These are phyloP conservation scores for Petromus typicus DNA, from an alignment of 2,113 vertebrate genomes.

Conservation along the genomic window DNA sequence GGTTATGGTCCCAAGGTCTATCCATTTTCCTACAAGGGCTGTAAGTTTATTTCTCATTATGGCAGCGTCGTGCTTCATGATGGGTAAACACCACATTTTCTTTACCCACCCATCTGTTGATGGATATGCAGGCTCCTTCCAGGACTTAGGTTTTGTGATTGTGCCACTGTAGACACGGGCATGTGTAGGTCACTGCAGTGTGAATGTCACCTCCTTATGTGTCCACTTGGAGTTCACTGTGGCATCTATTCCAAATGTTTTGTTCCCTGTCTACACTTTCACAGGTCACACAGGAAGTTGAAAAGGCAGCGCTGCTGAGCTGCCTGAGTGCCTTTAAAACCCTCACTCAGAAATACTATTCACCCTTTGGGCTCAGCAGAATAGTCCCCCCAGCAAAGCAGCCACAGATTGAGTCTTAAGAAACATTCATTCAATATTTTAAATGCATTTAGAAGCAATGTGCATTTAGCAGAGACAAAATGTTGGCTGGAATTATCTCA, in stretches of 20 bases:
- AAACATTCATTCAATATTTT: background rate
- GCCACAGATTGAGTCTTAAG: background rate
- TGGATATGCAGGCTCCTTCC: background rate
- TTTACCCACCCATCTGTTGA: background rate
- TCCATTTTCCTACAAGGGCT: background rate
- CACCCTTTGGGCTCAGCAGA: background rate
- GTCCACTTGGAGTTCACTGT: background rate
- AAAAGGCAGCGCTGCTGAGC: background rate
- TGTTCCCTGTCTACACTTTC: background rate
- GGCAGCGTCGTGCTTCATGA: background rate
- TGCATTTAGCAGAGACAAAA: background rate
- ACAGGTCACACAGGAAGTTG: background rate
- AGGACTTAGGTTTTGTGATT: background rate
- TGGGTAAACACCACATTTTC: background rate
- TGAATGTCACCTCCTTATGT: background rate
- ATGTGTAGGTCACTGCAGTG: background rate
- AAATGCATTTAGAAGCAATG: background rate
- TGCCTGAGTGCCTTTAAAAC: background rate
- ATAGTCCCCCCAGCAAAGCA: background rate
- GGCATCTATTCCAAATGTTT: background rate
- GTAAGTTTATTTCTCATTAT: background rate
- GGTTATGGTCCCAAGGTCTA: background rate
- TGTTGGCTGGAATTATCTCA: background rate
- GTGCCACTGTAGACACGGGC: background rate
- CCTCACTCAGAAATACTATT: background rate